A percentile compares a stretch with the other conserved stretches of the same genome.
These are phyloP conservation scores for Magallana ariakensis DNA, from an alignment of 1,140 invertebrate genomes.

Conservation along the genomic window DNA sequence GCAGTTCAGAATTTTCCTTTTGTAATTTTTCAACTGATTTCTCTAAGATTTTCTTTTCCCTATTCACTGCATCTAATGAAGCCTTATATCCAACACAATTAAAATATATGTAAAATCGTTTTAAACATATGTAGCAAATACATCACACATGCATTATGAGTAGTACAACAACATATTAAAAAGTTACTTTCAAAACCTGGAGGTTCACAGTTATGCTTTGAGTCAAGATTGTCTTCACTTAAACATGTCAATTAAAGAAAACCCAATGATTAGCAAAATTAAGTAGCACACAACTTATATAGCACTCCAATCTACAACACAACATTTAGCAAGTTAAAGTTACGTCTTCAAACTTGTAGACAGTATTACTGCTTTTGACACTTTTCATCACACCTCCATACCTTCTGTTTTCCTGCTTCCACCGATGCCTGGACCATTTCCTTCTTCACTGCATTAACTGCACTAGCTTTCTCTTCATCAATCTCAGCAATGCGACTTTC, in stretches of 20 bases:
- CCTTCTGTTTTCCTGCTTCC: slow-evolving; percentile 54
- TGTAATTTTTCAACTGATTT: slow-evolving; percentile 18
- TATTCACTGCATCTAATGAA: slow-evolving; percentile 26
- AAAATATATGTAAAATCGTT: not conserved
- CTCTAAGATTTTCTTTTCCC: slow-evolving; percentile 38
- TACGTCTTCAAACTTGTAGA: not conserved
- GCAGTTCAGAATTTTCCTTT: slow-evolving; percentile 7
- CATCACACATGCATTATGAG: not conserved
- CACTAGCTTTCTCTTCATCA: slow-evolving; percentile 51
- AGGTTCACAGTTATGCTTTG: no score
- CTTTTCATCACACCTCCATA: slow-evolving; percentile 9
- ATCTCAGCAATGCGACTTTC: slow-evolving; percentile 51
- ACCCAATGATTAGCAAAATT: not conserved
- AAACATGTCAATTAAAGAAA: not conserved
- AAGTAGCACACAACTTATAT: not conserved
- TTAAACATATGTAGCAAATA: not conserved
- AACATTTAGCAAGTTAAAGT: not conserved
- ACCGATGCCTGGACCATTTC: slow-evolving; percentile 47
- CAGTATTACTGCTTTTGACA: not conserved
- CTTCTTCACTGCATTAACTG: slow-evolving; percentile 45
- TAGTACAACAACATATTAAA: no score
- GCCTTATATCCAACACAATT: slow-evolving; percentile 31
- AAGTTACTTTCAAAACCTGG: no score
- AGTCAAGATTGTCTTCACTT: no score
- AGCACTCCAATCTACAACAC: not conserved